Evolutionary conservation across 1,140 invertebrate genomes (phyloP), one percentile per base, ranked within the genome.

Genomic region (Aphaenogaster ashmeadi): DNA sequence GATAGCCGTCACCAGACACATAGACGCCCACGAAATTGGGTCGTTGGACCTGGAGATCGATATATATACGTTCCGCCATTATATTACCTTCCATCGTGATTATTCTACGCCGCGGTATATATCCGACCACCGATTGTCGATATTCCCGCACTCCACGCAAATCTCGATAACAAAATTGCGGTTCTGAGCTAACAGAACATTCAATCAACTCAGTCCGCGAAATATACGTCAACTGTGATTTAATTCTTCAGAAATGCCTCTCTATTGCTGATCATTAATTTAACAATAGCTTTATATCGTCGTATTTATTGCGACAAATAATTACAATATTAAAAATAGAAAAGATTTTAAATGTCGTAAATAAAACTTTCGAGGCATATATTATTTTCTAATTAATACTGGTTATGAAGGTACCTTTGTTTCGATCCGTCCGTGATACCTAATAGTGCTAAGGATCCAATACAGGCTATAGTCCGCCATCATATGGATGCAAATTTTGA

Each of bases 381-480:
- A 36, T 21, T 38, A 50, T 38, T 66, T 54, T 66, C 1, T 41
- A 38, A 38, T 18, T 13, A n/a, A 79, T 44, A 64, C 66, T 54
- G 9, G 18, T n/a, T 0, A 18, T 44, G 3, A 2, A 54, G 94
- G 90, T 69, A 96, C 94, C 89, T 95, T 96, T 1, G 96, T 95
- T 83, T 96, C 95, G 50, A 96, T 94, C 66, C 96, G 94, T n/a
- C 97, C 97, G 93, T 98, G 96, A 86, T 96, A 95, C 8, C 96
- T 95, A 66, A 98, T 97, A 1, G 96, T 96, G 69, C 78, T 95
- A 94, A 98, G 92, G 15, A 98, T 95, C 97, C 97, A 98, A 92
- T 97, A 98, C 0, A 98, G 94, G 64, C 96, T 96, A 92, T 97
- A 98, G 94, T 98, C 98, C 4, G 96, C 96, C 15, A 96, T 92